These are phyloP conservation scores for Lutra lutra DNA, from an alignment of 2,797 vertebrate species.

Conservation along the genomic window DNA sequence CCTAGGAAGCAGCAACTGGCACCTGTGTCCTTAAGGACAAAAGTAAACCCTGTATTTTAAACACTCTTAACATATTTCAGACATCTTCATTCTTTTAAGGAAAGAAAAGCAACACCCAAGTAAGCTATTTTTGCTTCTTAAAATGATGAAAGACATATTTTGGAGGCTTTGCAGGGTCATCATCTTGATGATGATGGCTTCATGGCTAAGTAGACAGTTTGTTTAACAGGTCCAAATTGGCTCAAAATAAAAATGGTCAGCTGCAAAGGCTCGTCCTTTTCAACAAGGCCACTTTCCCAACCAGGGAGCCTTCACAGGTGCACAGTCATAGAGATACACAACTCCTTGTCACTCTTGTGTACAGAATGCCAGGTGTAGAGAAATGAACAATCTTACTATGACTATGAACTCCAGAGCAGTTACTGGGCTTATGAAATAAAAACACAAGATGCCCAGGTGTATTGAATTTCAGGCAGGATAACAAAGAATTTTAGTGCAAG, in stretches of 20 bases:
- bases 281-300: neutral
- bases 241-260: neutral
- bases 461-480: slow-evolving; percentile 15
- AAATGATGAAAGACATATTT: neutral
- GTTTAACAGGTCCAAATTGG: neutral
- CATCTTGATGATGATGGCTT: neutral
- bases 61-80: neutral
- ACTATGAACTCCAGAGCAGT: neutral
- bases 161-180: neutral
- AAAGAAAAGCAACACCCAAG: neutral
- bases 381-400: neutral
- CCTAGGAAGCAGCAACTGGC: neutral
- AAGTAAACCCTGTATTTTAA: neutral
- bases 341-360: no score
- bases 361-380: neutral
- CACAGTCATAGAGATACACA: neutral
- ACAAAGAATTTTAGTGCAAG: neutral
- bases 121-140: neutral
- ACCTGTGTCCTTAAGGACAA: neutral
- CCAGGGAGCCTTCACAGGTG: neutral
- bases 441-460: neutral
- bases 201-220: neutral
- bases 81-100: neutral
- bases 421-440: neutral
- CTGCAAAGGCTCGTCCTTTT: neutral